A percentile compares a stretch with the other conserved stretches of the same genome.
Conservation (phyloP, 2,888 invertebrate genomes). For the Eupithecia centaureata region DNA sequence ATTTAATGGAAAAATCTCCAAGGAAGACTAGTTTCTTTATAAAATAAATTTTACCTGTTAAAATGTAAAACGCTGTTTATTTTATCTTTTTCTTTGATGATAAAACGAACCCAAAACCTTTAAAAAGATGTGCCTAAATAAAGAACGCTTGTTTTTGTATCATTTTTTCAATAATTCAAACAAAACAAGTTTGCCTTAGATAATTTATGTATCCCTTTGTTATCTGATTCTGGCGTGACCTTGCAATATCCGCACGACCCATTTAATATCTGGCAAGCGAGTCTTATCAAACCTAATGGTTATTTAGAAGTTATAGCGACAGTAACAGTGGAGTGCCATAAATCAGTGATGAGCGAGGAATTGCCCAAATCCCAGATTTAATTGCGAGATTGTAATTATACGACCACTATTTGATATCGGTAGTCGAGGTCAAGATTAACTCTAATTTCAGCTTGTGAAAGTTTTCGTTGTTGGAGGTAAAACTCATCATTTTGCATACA, state of each 20-base stretch:
- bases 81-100: constrained; percentile 41
- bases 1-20: not conserved
- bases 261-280: constrained; percentile 42
- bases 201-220: constrained; percentile 19
- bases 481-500: not conserved
- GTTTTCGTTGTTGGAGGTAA: too few species aligned
- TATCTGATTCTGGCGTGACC: constrained; percentile 20
- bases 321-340: constrained; percentile 40
- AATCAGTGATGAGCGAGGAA: constrained; percentile 43
- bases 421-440: not conserved
- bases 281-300: constrained; percentile 41
- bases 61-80: constrained; percentile 27
- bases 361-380: constrained; percentile 40
- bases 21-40: not conserved
- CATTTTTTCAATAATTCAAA: constrained; percentile 2
- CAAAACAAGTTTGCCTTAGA: constrained; percentile 3
- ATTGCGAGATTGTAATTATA: constrained; percentile 42
- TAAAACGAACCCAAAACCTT: not conserved
- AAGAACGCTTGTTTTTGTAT: constrained; percentile 1
- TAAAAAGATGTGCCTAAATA: not conserved
- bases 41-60: not conserved
- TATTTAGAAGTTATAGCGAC: constrained; percentile 42
- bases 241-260: constrained; percentile 23
- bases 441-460: not conserved
- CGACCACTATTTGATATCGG: constrained; percentile 28